These are phyloP conservation scores for Geodia barretti DNA, from an alignment of 37 sponge, comb jelly and placozoan genomes.

Conservation along the genomic window DNA sequence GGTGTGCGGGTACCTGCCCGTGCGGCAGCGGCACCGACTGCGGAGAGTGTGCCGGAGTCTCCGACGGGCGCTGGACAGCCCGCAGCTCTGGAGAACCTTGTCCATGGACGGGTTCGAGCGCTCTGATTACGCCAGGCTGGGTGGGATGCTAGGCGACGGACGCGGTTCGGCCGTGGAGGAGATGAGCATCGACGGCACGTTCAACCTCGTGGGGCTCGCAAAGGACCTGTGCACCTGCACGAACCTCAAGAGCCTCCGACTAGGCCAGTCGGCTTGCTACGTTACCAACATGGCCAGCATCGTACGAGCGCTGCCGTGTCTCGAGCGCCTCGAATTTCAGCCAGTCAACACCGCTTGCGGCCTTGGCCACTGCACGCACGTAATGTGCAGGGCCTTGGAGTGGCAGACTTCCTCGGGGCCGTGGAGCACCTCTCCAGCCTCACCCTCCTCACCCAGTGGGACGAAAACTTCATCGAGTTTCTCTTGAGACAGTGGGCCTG, in stretches of 20 bases:
- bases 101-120: background rate
- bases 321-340: background rate
- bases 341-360: background rate
- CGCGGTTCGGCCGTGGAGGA: background rate
- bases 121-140: background rate
- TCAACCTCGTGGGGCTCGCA: background rate
- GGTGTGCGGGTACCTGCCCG: background rate
- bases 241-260: background rate
- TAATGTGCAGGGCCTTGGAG: background rate
- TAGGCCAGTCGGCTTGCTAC: background rate
- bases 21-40: background rate
- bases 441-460: background rate
- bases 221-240: background rate
- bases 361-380: background rate
- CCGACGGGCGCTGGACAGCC: background rate
- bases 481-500: background rate
- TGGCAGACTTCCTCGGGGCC: background rate
- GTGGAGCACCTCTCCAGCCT: background rate
- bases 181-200: background rate
- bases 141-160: background rate
- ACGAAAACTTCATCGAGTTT: background rate
- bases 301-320: background rate
- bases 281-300: background rate
- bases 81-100: background rate
- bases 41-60: background rate